Base-by-base conservation (phyloP, 2,888 invertebrate genomes). In the Portevinia maculata region DNA sequence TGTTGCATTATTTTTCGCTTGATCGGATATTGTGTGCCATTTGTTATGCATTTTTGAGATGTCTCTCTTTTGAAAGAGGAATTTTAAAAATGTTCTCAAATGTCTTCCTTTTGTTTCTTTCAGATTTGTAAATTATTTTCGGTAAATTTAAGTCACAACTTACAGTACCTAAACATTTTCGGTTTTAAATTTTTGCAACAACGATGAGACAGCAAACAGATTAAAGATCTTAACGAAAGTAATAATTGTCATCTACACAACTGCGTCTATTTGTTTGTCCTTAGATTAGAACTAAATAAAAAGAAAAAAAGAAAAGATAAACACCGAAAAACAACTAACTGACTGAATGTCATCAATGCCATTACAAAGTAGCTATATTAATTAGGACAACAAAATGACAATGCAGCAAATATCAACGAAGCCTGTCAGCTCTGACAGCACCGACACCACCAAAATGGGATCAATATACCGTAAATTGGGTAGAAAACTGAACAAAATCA, bases 151-250 rank as follows among this genome's bases (percentile, higher is more conserved):
- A 67, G 60, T 52, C 41, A 55, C 28, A 41, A 48, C 62, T 71
- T 48, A 59, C 57, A 57, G n/a, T n/a, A n/a, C n/a, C 57, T 59
- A 37, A 73, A 52, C 44, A 15, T 30, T 34, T 39, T 9, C 4
- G 8, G 9, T 24, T 39, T 24, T 13, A n/a, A 21, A 11, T n/a
- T 52, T 48, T 32, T 13, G 34, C 6, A 67, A 8, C 21, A 71
- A 83, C 62, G 32, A 83, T 83, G 83, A 83, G 83, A 83, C 78
- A 83, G 76, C 81, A 76, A 53, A 76, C 19, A 48, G 41, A 32
- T 71, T 30, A 30, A 30, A 17, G 41, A 70, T 44, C 50, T 65
- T 39, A 62, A 71, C 81, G 32, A 64, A 70, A 81, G 13, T 34
- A 64, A n/a, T n/a, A n/a, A 75, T 62, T 32, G 59, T 55, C 64